Base-by-base conservation (phyloP, 2,797 vertebrate species). In the Argya squamiceps region DNA sequence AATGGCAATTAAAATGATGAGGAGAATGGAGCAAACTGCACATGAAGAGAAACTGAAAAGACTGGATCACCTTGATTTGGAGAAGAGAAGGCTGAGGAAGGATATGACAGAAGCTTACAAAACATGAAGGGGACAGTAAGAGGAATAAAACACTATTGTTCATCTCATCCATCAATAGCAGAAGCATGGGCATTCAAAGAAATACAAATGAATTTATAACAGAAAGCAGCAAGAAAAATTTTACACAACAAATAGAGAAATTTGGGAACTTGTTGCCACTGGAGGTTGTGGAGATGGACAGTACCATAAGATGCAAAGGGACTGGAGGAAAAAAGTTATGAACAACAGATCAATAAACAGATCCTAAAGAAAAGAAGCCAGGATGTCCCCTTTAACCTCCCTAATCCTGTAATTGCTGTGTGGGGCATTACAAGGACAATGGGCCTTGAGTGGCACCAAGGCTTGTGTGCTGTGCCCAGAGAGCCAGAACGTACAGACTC, bases 61-160 rank as follows among this genome's bases (percentile, higher is more conserved):
- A 5, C 23, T n/a, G 11, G 21, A 41, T 68, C 6, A 3, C 47
- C 44, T 69, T 2, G 0, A 0, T 53, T n/a, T 65, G 34, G 41
- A 41, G 59, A 62, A 30, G 17, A 77, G 34, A 37, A 41, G 27
- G 13, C 22, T 73, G 71, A 73, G 50, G 30, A 76, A 53, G 17
- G 26, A 5, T 29, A 30, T 65, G 70, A 78, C 43, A 80, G 60
- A 92, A 62, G 15, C 29, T 70, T 80, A 39, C 15, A 74, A 80
- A 70, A 29, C 21, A 23, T 9, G 12, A 63, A 65, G 14, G 27
- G 8, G 27, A 27, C 12, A 68, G 15, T 49, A 20, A 58, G 9
- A 24, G 24, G 12, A 74, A 80, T 39, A 18, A 41, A 80, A 87
- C 90, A 13, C 19, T 55, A 6, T 18, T 65, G 24, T 59, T 92